Evolutionary conservation across 2,113 vertebrate genomes (phyloP), one percentile per base, ranked within the genome.

Genomic region (Andinoacara biseriatus): DNA sequence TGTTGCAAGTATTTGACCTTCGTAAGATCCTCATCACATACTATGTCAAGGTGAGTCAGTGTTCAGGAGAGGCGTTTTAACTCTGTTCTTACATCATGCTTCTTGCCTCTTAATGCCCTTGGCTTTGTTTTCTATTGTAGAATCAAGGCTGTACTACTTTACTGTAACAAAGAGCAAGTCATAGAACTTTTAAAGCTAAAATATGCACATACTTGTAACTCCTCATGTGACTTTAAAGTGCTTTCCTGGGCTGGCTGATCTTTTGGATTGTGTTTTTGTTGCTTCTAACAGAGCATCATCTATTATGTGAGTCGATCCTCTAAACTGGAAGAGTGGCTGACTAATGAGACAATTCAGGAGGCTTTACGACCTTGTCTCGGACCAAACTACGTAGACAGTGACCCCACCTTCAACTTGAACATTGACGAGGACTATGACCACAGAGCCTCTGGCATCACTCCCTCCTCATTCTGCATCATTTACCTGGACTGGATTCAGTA

Each of bases 401-500:
- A 98, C 92, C 97, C 97, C 74, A 98, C 97, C 80, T 98, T 98
- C 92, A 97, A 97, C 58, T 94, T 97, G 81, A 98, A 97, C 67
- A 97, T 98, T 7, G 97, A 98, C 4, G 97, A 98, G 84, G 97
- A 98, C 92, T 98, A 97, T 0, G 97, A 98, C 90, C 97, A 97
- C 75, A 94, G 97, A 49, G 95, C 97, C 33, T 96, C 97, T 0
- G 97, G 97, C 83, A 96, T 98, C 78, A 97, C 97, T 0, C 93
- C 94, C 52, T 90, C 96, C 13, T 95, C 97, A 38, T 98, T 97
- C 94, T 97, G 97, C 20, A 93, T 96, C 3, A 87, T 96, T 52
- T 97, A 98, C 92, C 95, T 97, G 7, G 97, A 97, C 86, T 98
- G 97, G 97, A 97, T 98, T 91, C 97, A 97, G 93, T 97, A 97